Percentiles rank a stretch among this genome's conserved stretches.
These are phyloP conservation scores for Pseudopleuronectes americanus DNA, from an alignment of 2,797 vertebrate species.

Conservation along the genomic window DNA sequence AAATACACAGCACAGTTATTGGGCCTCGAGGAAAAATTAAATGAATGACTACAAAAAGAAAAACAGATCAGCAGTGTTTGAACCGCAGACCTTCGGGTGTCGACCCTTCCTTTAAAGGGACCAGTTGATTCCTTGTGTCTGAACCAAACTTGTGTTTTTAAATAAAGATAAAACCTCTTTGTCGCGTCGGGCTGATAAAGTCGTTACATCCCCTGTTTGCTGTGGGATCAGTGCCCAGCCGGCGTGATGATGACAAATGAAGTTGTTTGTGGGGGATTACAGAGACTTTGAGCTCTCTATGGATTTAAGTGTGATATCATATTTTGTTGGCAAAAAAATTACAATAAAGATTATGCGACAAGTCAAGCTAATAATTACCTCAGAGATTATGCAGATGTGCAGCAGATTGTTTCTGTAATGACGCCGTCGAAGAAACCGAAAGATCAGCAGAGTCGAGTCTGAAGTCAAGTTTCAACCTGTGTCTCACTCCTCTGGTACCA, in stretches of 20 bases:
- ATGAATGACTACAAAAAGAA: too few relatives aligned
- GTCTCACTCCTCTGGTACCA: too few relatives aligned
- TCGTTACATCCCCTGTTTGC: constrained; percentile 27
- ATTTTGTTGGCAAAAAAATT: constrained; percentile 75
- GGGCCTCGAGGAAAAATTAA: too few relatives aligned
- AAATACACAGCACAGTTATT: too few relatives aligned
- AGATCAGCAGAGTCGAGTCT: constrained; percentile 61
- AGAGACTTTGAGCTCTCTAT: constrained; percentile 79
- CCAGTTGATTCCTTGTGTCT: neutral
- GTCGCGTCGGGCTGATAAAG: constrained; percentile 25
- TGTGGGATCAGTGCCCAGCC: constrained; percentile 66
- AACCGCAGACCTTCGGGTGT: too few relatives aligned
- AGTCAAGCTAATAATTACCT: constrained; percentile 84
- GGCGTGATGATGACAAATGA: constrained; percentile 78
- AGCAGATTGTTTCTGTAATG: constrained; percentile 80
- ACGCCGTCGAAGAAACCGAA: constrained; percentile 61
- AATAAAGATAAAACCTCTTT: neutral
- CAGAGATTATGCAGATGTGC: constrained; percentile 84
- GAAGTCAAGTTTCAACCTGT: too few relatives aligned
- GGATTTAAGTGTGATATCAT: constrained; percentile 80
- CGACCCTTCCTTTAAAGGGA: neutral
- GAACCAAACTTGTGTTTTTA: neutral
- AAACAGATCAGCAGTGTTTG: too few relatives aligned
- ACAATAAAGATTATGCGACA: constrained; percentile 81
- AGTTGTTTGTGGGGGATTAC: constrained; percentile 84